Percentiles rank a stretch among this genome's conserved stretches.
These are phyloP conservation scores for Arctocebus calabarensis DNA, from an alignment of 2,797 vertebrate species.

Conservation along the genomic window DNA sequence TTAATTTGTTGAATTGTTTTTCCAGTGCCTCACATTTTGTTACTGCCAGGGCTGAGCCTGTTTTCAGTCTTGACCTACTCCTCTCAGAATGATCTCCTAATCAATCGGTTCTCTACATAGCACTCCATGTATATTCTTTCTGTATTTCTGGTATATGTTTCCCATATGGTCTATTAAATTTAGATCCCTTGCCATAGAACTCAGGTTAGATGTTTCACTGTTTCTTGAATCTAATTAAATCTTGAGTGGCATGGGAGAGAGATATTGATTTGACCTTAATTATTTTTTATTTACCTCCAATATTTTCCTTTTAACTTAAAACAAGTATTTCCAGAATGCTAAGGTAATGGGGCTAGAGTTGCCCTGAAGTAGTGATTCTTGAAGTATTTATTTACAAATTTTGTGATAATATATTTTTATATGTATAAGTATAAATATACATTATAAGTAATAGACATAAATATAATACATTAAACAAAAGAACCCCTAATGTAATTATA, in stretches of 20 bases:
- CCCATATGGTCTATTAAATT: too few species aligned
- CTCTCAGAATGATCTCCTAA: background rate
- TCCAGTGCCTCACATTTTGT: background rate
- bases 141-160: background rate
- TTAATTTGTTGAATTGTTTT: background rate
- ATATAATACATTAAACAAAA: background rate
- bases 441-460: background rate
- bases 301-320: background rate
- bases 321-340: background rate
- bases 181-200: background rate
- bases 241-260: background rate
- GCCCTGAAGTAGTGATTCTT: background rate
- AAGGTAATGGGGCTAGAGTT: background rate
- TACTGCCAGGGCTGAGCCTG: background rate
- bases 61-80: background rate
- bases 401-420: background rate
- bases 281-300: slow-evolving; percentile 22
- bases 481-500: background rate
- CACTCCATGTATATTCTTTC: background rate
- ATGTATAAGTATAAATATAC: background rate
- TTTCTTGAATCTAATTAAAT: background rate
- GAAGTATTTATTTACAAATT: background rate
- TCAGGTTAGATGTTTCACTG: background rate
- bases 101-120: background rate
- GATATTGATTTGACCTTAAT: background rate